These are phyloP conservation scores for Menidia beryllina DNA, from an alignment of 2,113 vertebrate species.

Conservation along the genomic window DNA sequence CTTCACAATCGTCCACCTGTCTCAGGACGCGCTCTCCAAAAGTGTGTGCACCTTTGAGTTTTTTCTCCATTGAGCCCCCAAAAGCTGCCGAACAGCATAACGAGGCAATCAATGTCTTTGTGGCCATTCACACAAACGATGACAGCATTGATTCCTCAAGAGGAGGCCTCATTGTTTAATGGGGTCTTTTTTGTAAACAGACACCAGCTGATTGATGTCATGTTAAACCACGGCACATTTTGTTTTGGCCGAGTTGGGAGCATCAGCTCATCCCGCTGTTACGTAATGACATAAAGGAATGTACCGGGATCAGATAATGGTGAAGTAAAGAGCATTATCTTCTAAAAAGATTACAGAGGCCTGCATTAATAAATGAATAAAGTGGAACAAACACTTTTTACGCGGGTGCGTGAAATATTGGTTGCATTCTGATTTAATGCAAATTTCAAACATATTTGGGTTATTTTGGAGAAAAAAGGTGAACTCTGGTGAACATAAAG, in stretches of 20 bases:
- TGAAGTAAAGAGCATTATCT: constrained; percentile 11
- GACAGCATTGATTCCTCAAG: constrained; percentile 54
- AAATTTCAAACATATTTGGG: neutral
- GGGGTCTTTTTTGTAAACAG: constrained; percentile 51
- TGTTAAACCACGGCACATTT: constrained; percentile 31
- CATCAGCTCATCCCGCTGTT: constrained; percentile 46
- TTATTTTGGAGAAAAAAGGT: neutral
- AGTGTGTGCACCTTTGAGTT: neutral
- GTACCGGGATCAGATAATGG: constrained; percentile 39
- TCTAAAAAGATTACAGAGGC: neutral
- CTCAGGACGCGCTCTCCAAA: neutral
- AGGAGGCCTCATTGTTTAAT: constrained; percentile 42
- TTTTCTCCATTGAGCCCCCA: neutral
- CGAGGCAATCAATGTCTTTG: neutral
- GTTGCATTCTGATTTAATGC: no score
- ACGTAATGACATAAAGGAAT: constrained; percentile 37
- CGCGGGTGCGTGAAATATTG: no score
- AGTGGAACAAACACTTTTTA: no score
- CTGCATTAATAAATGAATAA: neutral
- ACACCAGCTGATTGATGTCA: constrained; percentile 28
- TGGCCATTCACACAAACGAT: constrained; percentile 16
- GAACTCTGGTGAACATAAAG: no score
- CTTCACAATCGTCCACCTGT: neutral
- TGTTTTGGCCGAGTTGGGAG: constrained; percentile 28
- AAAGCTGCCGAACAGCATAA: neutral